phyloP scores from a whole-genome alignment of 1,140 invertebrate species.

The Ectropis grisescens region DNA sequence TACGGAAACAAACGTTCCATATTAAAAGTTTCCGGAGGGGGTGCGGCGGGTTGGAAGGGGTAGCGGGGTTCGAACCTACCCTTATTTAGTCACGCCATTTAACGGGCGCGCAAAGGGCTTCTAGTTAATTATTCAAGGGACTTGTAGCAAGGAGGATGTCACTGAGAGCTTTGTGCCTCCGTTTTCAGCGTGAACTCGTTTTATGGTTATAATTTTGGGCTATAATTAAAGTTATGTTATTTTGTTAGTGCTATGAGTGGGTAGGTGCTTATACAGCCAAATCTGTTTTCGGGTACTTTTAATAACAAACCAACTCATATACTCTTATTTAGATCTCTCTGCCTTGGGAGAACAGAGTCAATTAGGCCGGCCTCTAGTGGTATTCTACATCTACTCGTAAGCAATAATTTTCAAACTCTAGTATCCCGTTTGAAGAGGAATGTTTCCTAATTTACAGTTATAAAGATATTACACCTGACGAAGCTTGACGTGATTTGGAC shows the following conservation, averaged over 20 bases:
- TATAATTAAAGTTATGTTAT: not conserved
- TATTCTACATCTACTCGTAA: no score
- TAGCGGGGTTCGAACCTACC: no score
- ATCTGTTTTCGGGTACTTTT: not conserved
- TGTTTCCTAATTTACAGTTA: no score
- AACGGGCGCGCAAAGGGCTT: slow-evolving; percentile 55
- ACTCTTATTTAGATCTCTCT: no score
- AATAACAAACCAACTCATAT: no score
- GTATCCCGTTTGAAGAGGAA: no score
- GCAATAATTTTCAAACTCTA: no score
- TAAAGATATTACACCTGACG: no score
- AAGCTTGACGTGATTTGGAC: no score
- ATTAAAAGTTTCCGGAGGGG: slow-evolving; percentile 43
- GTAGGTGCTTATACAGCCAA: not conserved
- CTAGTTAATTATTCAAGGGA: slow-evolving; percentile 50
- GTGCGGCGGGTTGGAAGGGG: slow-evolving; percentile 14
- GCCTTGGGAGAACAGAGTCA: no score
- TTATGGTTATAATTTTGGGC: not conserved
- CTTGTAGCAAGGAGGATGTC: slow-evolving; percentile 50
- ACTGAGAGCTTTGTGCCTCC: slow-evolving; percentile 18
- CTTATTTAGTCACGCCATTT: slow-evolving; percentile 61
- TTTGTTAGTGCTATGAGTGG: not conserved
- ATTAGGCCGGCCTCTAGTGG: no score
- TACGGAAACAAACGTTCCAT: slow-evolving; percentile 45
- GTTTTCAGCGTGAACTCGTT: not conserved